Base-by-base conservation (phyloP, 2,888 invertebrate species). In the Tenthredo distinguenda region DNA sequence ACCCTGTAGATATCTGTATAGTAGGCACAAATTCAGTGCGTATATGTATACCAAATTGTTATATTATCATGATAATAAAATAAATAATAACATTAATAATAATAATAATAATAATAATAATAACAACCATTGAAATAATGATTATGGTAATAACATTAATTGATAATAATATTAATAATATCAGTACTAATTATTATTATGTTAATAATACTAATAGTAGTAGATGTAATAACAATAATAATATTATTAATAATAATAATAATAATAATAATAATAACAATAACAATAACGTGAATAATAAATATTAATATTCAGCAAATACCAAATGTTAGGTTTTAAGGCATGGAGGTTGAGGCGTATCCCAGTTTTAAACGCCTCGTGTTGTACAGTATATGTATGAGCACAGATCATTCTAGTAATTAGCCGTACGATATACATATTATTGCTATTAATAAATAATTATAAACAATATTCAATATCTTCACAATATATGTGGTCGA, bases 1-100 rank as follows among this genome's bases (percentile, higher is more conserved):
- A 91, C 90, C 90, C 90, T 93, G 93, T 93, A 93, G 93, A 93
- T 93, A 93, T 88, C 90, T 93, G 93, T 93, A 93, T 92, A 93
- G 92, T 93, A 92, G 92, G 90, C 87, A 90, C 89, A 91, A 90
- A 88, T 86, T 88, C 88, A 88, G 87, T 87, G 88, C 89, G 88
- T 90, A 90, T 81, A 90, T 91, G 90, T 91, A 91, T 92, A 90
- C 89, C 90, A 89, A 89, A 90, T 92, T 92, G 91, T 92, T 91
- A 92, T 89, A 91, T 91, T 81, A 81, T 81, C 81, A 81, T 31
- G 81, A 58, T 81, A 58, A 81, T 81, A 62, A 81, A 79, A 81
- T 62, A 37, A 81, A 37, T 21, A n/a, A 31, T 15, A 50, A 58
- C 15, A 62, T 31, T 37, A 40, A 62, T 37, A 62, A 81, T 21